phyloP scores from a whole-genome alignment of 2,113 vertebrate genomes.

The Aleadryas rufinucha region DNA sequence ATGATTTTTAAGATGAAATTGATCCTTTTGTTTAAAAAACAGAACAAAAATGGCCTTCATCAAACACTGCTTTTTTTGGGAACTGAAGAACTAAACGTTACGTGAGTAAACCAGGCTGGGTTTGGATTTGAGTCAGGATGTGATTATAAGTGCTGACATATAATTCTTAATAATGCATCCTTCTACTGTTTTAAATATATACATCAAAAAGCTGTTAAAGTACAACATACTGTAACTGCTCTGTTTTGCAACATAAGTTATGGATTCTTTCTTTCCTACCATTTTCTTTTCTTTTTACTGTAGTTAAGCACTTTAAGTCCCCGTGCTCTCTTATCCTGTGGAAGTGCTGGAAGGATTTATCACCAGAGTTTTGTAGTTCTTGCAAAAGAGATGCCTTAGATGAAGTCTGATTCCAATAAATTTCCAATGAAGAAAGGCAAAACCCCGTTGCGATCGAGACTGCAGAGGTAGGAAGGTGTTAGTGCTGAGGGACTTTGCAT shows the following conservation, averaged over 20 bases:
- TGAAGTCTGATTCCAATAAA: neutral
- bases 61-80: neutral
- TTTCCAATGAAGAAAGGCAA: neutral
- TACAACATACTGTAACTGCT: neutral
- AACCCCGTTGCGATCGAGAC: neutral
- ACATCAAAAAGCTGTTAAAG: constrained; percentile 3
- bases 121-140: constrained; percentile 11
- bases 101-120: neutral
- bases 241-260: constrained; percentile 28
- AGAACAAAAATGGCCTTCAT: constrained; percentile 35
- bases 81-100: neutral
- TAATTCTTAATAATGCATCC: neutral
- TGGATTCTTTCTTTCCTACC: neutral
- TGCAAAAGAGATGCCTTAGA: neutral
- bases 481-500: neutral
- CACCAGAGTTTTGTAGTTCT: neutral
- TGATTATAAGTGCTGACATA: neutral
- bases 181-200: constrained; percentile 23
- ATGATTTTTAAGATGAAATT: constrained; percentile 3
- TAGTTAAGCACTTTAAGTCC: constrained; percentile 49
- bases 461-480: neutral
- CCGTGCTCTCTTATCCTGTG: neutral
- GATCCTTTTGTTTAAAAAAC: constrained; percentile 32
- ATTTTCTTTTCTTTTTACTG: neutral
- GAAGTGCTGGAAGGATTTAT: constrained; percentile 10